Evolutionary conservation across 2,888 invertebrate genomes (phyloP).

Genomic region (Rhamnusium bicolor): DNA sequence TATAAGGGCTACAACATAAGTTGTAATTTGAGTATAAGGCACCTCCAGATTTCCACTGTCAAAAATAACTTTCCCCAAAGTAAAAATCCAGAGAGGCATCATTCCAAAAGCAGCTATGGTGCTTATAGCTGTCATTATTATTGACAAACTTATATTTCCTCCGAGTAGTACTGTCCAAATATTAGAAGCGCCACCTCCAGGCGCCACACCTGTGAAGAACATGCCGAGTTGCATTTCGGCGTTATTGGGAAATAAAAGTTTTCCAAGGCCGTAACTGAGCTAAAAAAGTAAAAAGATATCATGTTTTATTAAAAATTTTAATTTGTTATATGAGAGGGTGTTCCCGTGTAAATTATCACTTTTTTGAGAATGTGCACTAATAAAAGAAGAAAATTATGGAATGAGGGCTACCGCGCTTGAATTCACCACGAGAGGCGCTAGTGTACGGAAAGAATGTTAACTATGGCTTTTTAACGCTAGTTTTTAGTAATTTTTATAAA

Average conservation of each 20-base stretch:
- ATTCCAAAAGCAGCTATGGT: slow-evolving; percentile 90
- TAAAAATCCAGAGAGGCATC: slow-evolving; percentile 93
- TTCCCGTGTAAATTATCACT: no score
- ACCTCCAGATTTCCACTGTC: slow-evolving; percentile 80
- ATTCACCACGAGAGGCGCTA: no score
- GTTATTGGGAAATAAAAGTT: slow-evolving; percentile 78
- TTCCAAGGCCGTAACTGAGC: slow-evolving; percentile 82
- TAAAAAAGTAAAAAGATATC: no score
- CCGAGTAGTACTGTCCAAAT: slow-evolving; percentile 94
- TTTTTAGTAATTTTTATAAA: no score
- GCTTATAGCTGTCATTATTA: slow-evolving; percentile 92
- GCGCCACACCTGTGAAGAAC: slow-evolving; percentile 91
- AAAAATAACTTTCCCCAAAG: slow-evolving; percentile 85
- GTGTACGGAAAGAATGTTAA: no score
- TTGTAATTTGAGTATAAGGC: slow-evolving; percentile 84
- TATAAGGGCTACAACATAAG: slow-evolving; percentile 82
- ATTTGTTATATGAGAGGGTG: no score
- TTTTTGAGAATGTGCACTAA: no score
- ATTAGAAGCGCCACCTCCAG: slow-evolving; percentile 95
- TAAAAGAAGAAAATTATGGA: no score
- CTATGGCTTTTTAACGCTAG: no score
- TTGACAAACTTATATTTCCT: slow-evolving; percentile 92
- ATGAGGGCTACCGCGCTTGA: no score
- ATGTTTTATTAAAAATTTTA: no score
- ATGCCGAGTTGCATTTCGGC: slow-evolving; percentile 85